Conservation (phyloP, 2,888 invertebrate genomes). For the Mystacides longicornis region DNA sequence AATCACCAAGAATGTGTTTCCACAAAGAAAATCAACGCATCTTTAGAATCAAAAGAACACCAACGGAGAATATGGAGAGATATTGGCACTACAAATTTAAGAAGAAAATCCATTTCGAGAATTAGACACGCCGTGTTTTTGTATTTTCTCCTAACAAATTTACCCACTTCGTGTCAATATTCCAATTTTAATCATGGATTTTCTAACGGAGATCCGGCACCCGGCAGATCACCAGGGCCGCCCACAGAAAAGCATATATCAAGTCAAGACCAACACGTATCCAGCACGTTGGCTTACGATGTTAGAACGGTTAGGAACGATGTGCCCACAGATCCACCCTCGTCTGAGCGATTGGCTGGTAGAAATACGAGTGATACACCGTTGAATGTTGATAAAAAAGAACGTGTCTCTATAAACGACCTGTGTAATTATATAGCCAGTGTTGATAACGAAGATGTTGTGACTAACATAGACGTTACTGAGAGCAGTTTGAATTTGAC, state of each 20-base stretch:
- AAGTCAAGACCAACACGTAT: background rate
- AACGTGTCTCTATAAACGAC: background rate
- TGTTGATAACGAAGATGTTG: constrained; percentile 9
- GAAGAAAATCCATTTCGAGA: constrained; percentile 11
- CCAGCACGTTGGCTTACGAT: constrained; percentile 1
- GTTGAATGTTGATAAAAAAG: background rate
- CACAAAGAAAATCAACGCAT: constrained; percentile 7
- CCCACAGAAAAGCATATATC: constrained; percentile 32
- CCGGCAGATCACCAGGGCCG: constrained; percentile 59
- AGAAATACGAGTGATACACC: constrained; percentile 1
- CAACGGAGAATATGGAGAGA: constrained; percentile 15
- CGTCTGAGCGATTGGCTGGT: background rate
- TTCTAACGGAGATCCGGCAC: constrained; percentile 57
- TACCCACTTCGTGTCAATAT: constrained; percentile 13
- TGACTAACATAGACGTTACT: constrained; percentile 8
- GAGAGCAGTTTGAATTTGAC: constrained; percentile 20
- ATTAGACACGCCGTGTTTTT: constrained; percentile 11
- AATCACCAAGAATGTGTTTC: constrained; percentile 14
- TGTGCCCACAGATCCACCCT: background rate
- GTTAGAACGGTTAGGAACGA: background rate
- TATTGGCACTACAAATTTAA: constrained; percentile 10
- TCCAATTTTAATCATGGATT: constrained; percentile 29
- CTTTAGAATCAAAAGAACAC: background rate
- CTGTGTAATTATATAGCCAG: background rate
- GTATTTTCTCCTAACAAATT: constrained; percentile 11